Conservation (phyloP, 2,888 invertebrate genomes). For the Acrocyrtus sp. region DNA sequence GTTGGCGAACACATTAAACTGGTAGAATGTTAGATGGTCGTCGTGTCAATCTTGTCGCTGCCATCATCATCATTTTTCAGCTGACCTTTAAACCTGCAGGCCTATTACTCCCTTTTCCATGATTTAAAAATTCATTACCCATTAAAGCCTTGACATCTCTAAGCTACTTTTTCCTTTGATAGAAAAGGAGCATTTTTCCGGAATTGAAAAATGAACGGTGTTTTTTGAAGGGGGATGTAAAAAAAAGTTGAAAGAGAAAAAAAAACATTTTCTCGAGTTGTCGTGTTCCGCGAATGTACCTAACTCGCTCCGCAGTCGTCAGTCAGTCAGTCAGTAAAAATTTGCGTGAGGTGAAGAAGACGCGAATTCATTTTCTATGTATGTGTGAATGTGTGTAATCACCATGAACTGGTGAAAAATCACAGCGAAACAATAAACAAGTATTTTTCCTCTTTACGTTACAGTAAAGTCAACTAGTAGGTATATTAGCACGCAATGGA, state of each 20-base stretch:
- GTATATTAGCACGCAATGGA: too few relatives aligned
- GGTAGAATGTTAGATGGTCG: too few relatives aligned
- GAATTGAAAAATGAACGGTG: neutral
- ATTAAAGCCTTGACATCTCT: neutral
- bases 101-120: constrained; percentile 25
- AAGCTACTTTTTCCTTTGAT: neutral
- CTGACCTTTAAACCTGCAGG: constrained; percentile 16
- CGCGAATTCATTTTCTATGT: too few relatives aligned
- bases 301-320: neutral
- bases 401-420: neutral
- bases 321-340: neutral
- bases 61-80: constrained; percentile 30
- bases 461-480: too few relatives aligned
- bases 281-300: too few relatives aligned
- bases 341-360: constrained; percentile 29
- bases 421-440: neutral
- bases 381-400: neutral
- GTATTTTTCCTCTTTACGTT: neutral
- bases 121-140: constrained; percentile 4
- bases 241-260: too few relatives aligned
- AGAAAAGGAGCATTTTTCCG: neutral
- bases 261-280: too few relatives aligned
- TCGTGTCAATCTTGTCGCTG: constrained; percentile 35
- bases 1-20: too few relatives aligned
- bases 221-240: too few relatives aligned